A percentile compares a stretch with the other conserved stretches of the same genome.
Conservation (phyloP, 2,888 invertebrate genomes). For the Catocala nupta region DNA sequence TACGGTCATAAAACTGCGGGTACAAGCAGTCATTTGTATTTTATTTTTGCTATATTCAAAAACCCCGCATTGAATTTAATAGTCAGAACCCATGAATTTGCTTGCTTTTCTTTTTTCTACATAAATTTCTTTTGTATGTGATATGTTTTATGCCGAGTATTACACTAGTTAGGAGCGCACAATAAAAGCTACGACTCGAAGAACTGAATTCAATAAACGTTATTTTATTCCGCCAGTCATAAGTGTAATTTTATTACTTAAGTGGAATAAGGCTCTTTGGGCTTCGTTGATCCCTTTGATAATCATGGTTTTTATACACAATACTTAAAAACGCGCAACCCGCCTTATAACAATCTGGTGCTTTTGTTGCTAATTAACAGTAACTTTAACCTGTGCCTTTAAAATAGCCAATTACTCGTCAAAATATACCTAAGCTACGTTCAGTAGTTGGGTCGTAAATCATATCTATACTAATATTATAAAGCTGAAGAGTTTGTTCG, state of each 20-base stretch:
- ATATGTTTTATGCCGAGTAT: conserved; percentile 50
- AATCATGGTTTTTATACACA: too few relatives aligned
- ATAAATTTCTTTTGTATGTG: conserved; percentile 51
- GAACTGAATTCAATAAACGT: conserved; percentile 42
- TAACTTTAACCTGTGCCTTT: too few relatives aligned
- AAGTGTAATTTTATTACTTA: conserved; percentile 48
- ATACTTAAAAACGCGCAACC: too few relatives aligned
- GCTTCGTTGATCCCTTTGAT: conserved; percentile 13
- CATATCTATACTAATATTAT: too few relatives aligned
- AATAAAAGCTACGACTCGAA: conserved; percentile 38
- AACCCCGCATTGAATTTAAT: conserved; percentile 61
- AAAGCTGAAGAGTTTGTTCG: too few relatives aligned
- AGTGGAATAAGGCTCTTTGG: conserved; percentile 24
- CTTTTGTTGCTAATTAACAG: too few relatives aligned
- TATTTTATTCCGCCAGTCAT: conserved; percentile 42
- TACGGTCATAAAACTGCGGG: conserved; percentile 64
- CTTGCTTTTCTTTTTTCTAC: conserved; percentile 33
- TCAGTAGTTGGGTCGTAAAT: neutral
- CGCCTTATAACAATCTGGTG: too few relatives aligned
- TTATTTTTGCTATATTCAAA: conserved; percentile 59
- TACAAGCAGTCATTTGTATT: conserved; percentile 53
- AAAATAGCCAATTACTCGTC: too few relatives aligned
- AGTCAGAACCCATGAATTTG: conserved; percentile 40
- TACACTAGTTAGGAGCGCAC: conserved; percentile 37
- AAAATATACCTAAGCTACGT: too few relatives aligned